Evolutionary conservation across 2,797 vertebrate species (phyloP).

Genomic region (Spheniscus humboldti): DNA sequence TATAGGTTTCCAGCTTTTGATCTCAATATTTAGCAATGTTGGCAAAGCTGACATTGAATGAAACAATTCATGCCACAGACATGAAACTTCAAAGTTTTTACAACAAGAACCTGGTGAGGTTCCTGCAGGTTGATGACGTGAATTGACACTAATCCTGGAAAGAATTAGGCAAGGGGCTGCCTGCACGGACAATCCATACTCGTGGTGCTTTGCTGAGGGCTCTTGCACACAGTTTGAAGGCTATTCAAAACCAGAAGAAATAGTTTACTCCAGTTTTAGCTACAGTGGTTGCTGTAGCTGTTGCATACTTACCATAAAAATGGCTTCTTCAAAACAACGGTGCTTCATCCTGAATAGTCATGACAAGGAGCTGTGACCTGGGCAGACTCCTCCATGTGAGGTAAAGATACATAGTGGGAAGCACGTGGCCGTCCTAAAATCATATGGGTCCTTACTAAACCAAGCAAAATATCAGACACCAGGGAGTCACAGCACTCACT

Average conservation of each 20-base stretch:
- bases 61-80: background rate
- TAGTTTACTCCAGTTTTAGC: background rate
- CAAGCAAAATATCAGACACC: background rate
- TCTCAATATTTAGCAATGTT: background rate
- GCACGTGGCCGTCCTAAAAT: rapidly evolving
- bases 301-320: background rate
- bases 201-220: background rate
- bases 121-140: rapidly evolving
- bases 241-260: background rate
- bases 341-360: background rate
- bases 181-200: background rate
- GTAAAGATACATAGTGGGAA: background rate
- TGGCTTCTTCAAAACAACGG: background rate
- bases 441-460: background rate
- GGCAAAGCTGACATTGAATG: background rate
- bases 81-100: background rate
- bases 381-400: background rate
- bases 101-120: rapidly evolving
- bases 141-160: background rate
- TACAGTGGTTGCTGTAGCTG: background rate
- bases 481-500: background rate
- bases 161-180: background rate
- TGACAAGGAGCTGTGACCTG: background rate
- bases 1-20: background rate
- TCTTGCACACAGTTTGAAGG: background rate